These are phyloP conservation scores for Drosophila dunni DNA, from an alignment of 1,140 invertebrate species.

Conservation along the genomic window DNA sequence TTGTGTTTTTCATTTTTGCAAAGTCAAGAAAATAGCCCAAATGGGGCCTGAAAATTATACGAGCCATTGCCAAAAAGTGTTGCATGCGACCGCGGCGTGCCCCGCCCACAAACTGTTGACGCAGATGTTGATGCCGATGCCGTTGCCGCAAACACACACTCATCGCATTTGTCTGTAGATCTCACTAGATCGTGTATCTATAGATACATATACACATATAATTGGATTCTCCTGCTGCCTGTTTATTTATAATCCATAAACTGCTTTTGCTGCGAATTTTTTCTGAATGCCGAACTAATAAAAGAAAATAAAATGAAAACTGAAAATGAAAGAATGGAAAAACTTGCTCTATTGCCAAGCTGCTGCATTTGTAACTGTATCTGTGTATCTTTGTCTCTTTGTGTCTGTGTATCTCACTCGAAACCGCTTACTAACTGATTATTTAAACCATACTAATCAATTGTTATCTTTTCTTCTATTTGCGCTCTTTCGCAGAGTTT, in stretches of 20 bases:
- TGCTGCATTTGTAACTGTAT: constrained; percentile 37
- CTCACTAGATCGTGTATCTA: constrained; percentile 30
- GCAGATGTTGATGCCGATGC: constrained; percentile 70
- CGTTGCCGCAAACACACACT: constrained; percentile 10
- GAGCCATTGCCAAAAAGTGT: constrained; percentile 52
- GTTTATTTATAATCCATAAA: constrained; percentile 71
- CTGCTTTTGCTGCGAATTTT: constrained; percentile 21
- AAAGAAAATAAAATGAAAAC: constrained; percentile 15
- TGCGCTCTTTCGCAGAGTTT: constrained; percentile 86
- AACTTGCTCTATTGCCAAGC: constrained; percentile 35
- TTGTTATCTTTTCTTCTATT: not conserved
- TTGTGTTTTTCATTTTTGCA: constrained; percentile 21
- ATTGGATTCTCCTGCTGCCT: constrained; percentile 38
- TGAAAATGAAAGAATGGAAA: constrained; percentile 28
- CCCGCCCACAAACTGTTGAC: constrained; percentile 62
- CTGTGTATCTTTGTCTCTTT: constrained; percentile 23
- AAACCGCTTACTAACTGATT: not conserved
- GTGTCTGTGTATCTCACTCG: constrained; percentile 31
- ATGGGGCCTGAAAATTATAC: constrained; percentile 51
- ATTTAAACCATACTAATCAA: not conserved
- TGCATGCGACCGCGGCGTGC: constrained; percentile 70
- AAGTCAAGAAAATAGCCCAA: constrained; percentile 56
- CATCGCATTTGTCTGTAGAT: not conserved
- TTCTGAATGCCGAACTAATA: constrained; percentile 60
- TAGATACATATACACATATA: constrained; percentile 18